Conservation (phyloP, 1,140 invertebrate genomes). For the Armadillidium nasatum region DNA sequence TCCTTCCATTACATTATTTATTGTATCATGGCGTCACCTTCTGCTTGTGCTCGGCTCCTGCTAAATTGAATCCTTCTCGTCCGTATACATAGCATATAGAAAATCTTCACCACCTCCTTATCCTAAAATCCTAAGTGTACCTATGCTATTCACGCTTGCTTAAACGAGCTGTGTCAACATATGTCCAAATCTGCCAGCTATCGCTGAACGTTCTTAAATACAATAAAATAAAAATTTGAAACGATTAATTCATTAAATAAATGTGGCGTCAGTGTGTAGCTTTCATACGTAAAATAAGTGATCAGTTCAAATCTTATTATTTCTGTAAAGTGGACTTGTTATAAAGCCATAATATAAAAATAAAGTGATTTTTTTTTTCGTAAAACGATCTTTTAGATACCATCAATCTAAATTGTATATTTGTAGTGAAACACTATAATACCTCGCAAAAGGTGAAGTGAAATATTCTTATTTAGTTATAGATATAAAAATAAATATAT, state of each 20-base stretch:
- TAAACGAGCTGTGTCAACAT: conserved; percentile 3
- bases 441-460: conserved; percentile 10
- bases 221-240: neutral
- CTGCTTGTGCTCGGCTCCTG: conserved; percentile 9
- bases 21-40: neutral
- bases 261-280: conserved; percentile 10
- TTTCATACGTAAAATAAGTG: conserved; percentile 10
- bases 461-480: neutral
- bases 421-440: conserved; percentile 10
- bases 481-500: neutral
- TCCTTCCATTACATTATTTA: conserved; percentile 5
- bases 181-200: conserved; percentile 8
- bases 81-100: conserved; percentile 2
- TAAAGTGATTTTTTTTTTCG: too few species aligned
- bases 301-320: conserved; percentile 1
- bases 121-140: conserved; percentile 6
- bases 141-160: conserved; percentile 8
- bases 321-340: neutral
- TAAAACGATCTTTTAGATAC: neutral
- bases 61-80: neutral
- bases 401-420: neutral
- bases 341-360: neutral
- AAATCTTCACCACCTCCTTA: neutral
- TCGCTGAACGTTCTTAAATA: conserved; percentile 1
- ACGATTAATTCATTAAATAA: neutral